phyloP scores from a whole-genome alignment of 2,797 vertebrate genomes.

The Cryptoblepharus egeriae region DNA sequence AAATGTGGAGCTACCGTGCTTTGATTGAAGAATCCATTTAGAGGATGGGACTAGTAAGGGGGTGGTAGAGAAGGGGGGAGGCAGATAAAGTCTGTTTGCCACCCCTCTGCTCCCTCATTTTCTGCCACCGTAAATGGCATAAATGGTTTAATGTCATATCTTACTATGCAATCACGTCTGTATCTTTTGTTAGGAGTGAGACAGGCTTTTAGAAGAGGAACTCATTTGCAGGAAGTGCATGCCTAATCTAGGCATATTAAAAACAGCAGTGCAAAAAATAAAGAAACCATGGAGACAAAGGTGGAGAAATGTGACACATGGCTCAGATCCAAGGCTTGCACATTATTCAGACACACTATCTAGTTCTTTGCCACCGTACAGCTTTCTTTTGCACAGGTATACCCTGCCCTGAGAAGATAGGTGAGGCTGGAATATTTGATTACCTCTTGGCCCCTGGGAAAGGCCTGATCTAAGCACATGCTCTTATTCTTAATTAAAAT shows the following conservation, averaged over 20 bases:
- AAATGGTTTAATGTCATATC: too few relatives aligned
- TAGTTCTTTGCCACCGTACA: too few relatives aligned
- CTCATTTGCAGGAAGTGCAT: neutral
- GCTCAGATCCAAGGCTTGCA: neutral
- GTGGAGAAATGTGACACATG: too few relatives aligned
- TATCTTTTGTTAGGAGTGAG: neutral
- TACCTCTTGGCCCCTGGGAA: neutral
- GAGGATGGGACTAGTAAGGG: too few relatives aligned
- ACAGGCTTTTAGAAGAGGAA: neutral
- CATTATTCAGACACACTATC: neutral
- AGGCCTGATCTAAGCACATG: neutral
- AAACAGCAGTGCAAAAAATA: neutral
- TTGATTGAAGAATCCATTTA: too few relatives aligned
- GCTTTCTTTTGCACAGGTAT: constrained; percentile 12
- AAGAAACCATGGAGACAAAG: neutral
- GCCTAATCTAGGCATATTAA: neutral
- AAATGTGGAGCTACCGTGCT: too few relatives aligned
- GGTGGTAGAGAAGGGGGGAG: too few relatives aligned
- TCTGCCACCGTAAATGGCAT: too few relatives aligned
- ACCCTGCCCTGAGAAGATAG: neutral
- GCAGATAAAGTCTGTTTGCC: too few relatives aligned
- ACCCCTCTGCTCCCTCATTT: too few relatives aligned
- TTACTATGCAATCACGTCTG: neutral
- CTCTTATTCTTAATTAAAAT: constrained; percentile 36
- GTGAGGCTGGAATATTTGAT: constrained; percentile 11